Conservation (phyloP, 2,797 vertebrate species). For the Trematomus bernacchii region DNA sequence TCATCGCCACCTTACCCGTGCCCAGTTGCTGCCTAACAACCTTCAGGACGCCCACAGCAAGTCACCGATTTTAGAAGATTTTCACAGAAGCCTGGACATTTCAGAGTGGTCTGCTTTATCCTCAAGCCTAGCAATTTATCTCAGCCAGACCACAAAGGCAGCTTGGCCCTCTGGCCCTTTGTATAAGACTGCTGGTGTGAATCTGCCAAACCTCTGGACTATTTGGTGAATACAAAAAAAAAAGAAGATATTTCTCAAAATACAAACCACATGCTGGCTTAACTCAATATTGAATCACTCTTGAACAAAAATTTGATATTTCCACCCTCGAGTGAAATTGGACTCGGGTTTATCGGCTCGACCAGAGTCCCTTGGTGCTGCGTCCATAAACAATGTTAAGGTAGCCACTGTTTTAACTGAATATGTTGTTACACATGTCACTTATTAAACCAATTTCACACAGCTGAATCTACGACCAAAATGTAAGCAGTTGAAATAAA, state of each 20-base stretch:
- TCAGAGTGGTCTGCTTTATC: constrained; percentile 56
- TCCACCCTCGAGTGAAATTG: constrained; percentile 22
- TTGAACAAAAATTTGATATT: constrained; percentile 36
- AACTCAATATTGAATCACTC: constrained; percentile 8
- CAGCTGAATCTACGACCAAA: not conserved
- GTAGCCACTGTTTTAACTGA: not conserved
- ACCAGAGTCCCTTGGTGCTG: constrained; percentile 17
- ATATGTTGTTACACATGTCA: not conserved
- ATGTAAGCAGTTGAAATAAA: no score
- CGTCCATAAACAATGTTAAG: constrained; percentile 2
- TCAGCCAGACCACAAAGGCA: constrained; percentile 48
- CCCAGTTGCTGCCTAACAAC: constrained; percentile 54
- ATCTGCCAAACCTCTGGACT: constrained; percentile 35
- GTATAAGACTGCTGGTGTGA: constrained; percentile 47
- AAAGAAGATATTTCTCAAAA: constrained; percentile 34
- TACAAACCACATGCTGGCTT: constrained; percentile 5
- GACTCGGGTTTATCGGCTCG: constrained; percentile 32
- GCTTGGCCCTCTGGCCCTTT: constrained; percentile 41
- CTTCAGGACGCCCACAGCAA: constrained; percentile 53
- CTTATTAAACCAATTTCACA: not conserved
- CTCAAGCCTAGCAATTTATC: constrained; percentile 62
- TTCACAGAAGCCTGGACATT: constrained; percentile 55
- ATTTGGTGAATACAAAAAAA: constrained; percentile 5
- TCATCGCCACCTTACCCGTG: constrained; percentile 50
- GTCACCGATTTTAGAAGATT: constrained; percentile 61